Evolutionary conservation across 1,140 invertebrate genomes (phyloP).

Genomic region (Bilobella aurantiaca): DNA sequence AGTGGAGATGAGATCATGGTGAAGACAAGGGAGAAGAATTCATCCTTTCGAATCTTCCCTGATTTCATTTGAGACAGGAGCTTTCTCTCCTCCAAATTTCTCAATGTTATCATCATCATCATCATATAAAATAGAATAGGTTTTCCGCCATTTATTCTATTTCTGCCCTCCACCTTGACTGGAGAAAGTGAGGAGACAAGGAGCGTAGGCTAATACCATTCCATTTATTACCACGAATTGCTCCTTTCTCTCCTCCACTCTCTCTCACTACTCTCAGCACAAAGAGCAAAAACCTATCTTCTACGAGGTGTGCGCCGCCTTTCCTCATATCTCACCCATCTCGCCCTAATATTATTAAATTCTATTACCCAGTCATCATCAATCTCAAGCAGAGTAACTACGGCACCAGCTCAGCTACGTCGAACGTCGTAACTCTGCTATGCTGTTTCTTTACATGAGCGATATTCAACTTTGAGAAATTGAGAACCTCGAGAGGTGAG

Average conservation of each 20-base stretch:
- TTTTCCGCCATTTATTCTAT: background rate
- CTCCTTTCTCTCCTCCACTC: constrained; percentile 1
- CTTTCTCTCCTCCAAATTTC: too few species aligned
- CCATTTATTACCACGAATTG: constrained; percentile 7
- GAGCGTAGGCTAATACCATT: background rate
- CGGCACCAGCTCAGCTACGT: too few species aligned
- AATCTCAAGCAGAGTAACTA: too few species aligned
- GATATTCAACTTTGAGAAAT: background rate
- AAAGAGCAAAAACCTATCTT: background rate
- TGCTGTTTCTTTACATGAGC: background rate
- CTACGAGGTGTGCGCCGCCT: background rate
- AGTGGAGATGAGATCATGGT: too few species aligned
- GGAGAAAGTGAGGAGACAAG: background rate
- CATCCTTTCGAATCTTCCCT: too few species aligned
- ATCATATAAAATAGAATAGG: constrained; percentile 7
- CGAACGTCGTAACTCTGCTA: too few species aligned
- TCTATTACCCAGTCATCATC: background rate
- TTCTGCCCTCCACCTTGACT: background rate
- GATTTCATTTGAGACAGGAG: too few species aligned
- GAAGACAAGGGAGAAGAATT: too few species aligned
- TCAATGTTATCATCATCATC: constrained; percentile 5
- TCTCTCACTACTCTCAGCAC: background rate
- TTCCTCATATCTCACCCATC: background rate
- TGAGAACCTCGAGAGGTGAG: too few species aligned
- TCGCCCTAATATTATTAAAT: background rate